Evolutionary conservation across 2,888 invertebrate genomes (phyloP), one percentile per base, ranked within the genome.

Genomic region (Dryomyza anilis): DNA sequence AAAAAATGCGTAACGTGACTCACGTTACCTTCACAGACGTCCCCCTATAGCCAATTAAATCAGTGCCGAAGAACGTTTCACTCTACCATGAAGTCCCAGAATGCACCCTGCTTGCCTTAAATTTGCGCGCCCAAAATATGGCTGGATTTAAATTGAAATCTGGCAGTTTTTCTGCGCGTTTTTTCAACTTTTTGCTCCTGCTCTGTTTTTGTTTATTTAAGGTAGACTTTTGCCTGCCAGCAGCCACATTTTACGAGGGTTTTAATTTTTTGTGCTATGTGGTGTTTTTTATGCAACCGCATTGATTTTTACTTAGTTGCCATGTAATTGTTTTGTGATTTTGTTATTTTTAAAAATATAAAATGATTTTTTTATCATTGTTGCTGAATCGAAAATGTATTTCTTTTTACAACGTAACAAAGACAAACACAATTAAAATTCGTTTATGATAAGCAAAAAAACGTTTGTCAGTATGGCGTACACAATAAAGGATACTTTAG

Each of bases 391-490:
- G 39, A 43, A 23, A 19, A 19, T 55, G 3, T 30, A 33, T 55
- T 30, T 19, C 16, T n/a, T 55, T n/a, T 33, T n/a, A 33, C 30
- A 55, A n/a, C 30, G 8, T 27, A 8, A 10, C 19, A 8, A 30
- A 30, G 25, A 29, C 30, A 16, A 8, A 29, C 19, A 29, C 67
- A 65, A 67, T 67, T 67, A 67, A 67, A 67, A 50, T 60, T 65
- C 67, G 65, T 63, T 67, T 67, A 65, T 60, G 65, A 59, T 65
- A 67, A 67, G 62, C 59, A 62, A 63, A 33, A 6, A 33, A 33
- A n/a, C n/a, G n/a, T n/a, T n/a, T n/a, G n/a, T n/a, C n/a, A n/a
- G n/a, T n/a, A n/a, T n/a, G n/a, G n/a, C n/a, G n/a, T n/a, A n/a
- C n/a, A n/a, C n/a, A n/a, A n/a, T n/a, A n/a, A n/a, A n/a, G n/a